Evolutionary conservation across 1,140 invertebrate species (phyloP).

Genomic region (Magallana ariakensis): DNA sequence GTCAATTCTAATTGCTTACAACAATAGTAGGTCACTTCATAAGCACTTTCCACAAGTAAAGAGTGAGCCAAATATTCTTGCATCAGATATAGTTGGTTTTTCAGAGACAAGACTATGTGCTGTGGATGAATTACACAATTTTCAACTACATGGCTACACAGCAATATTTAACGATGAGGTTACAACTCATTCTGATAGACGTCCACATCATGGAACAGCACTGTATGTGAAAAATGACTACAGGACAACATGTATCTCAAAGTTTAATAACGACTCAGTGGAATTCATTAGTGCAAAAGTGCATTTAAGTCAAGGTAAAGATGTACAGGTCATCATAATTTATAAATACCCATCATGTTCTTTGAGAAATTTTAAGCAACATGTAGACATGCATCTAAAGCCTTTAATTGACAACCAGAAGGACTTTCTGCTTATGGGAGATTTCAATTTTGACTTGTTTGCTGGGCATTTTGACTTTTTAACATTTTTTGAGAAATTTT

Average conservation of each 20-base stretch:
- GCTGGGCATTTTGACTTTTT: constrained; percentile 41
- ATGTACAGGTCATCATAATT: constrained; percentile 16
- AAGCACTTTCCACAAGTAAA: constrained; percentile 22
- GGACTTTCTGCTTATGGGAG: constrained; percentile 32
- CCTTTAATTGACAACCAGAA: constrained; percentile 12
- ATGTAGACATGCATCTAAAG: not conserved
- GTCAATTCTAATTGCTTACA: not conserved
- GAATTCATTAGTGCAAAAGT: constrained; percentile 21
- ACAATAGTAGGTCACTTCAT: not conserved
- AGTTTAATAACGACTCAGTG: not conserved
- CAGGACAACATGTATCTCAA: not conserved
- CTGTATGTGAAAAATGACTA: constrained; percentile 20
- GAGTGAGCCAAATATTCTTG: constrained; percentile 27
- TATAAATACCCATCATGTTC: constrained; percentile 41
- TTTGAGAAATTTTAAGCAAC: constrained; percentile 1
- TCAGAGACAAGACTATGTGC: constrained; percentile 41
- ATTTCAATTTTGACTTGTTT: constrained; percentile 50
- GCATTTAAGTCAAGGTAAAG: not conserved
- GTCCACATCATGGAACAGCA: constrained; percentile 25
- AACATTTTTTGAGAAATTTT: constrained; percentile 29
- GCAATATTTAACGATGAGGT: not conserved
- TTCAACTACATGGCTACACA: not conserved
- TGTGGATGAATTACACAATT: constrained; percentile 22
- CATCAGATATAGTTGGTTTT: constrained; percentile 45
- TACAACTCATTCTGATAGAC: not conserved